Percentiles rank a stretch among this genome's conserved stretches.
phyloP scores from a whole-genome alignment of 2,888 invertebrate species.

The Alloplasta piceator region DNA sequence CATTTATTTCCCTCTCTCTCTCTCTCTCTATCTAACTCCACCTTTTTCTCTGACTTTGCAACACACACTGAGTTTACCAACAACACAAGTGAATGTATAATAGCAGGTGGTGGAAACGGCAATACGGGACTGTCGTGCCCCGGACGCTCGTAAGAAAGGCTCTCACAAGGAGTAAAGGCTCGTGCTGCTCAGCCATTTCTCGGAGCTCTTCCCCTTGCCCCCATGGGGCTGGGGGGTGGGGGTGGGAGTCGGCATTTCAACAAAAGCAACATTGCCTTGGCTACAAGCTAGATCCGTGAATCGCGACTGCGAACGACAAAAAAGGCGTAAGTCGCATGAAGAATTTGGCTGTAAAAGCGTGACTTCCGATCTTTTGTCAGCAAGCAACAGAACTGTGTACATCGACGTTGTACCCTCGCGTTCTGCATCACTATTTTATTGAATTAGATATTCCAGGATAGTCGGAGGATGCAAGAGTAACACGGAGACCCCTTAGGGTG shows the following conservation, averaged over 20 bases:
- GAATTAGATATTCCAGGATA: constrained; percentile 69
- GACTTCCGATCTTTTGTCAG: neutral
- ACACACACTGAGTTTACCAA: constrained; percentile 5
- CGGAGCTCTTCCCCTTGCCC: constrained; percentile 4
- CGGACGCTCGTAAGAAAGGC: constrained; percentile 58
- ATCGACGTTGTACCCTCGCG: constrained; percentile 28
- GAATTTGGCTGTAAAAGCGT: neutral
- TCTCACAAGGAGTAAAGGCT: constrained; percentile 25
- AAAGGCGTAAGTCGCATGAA: constrained; percentile 6
- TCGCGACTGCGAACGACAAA: neutral
- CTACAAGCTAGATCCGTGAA: too few species aligned
- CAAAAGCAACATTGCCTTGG: constrained; percentile 8
- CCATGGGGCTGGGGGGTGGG: neutral
- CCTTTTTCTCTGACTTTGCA: constrained; percentile 4
- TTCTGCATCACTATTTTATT: constrained; percentile 72
- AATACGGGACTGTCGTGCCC: constrained; percentile 4
- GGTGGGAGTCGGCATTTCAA: constrained; percentile 15
- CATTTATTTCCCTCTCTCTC: neutral
- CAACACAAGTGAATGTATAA: constrained; percentile 13
- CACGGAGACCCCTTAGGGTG: neutral
- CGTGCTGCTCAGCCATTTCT: constrained; percentile 47
- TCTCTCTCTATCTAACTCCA: neutral
- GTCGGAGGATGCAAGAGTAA: neutral
- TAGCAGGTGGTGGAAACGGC: constrained; percentile 1
- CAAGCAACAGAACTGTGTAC: neutral